These are phyloP conservation scores for Trichonephila inaurata DNA, from an alignment of 1,140 invertebrate genomes.

Conservation along the genomic window DNA sequence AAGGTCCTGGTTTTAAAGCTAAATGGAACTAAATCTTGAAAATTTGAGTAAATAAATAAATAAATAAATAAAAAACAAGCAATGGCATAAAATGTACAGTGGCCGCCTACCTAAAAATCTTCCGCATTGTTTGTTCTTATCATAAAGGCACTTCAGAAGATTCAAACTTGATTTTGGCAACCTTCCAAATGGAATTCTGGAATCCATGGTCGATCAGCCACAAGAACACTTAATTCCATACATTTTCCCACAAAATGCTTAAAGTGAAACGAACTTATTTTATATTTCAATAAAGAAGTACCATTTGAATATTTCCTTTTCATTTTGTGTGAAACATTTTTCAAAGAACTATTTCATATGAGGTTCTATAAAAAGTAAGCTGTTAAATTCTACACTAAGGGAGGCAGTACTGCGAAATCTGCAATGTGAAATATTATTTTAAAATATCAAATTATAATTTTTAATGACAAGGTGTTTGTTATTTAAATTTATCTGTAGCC, in stretches of 20 bases:
- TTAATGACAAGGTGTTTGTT: background rate
- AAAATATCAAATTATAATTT: background rate
- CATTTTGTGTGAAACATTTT: slow-evolving; percentile 12
- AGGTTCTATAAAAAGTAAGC: background rate
- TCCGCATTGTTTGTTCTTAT: too few species aligned
- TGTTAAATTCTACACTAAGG: background rate
- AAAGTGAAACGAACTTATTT: slow-evolving; percentile 8
- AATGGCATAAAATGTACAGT: too few species aligned
- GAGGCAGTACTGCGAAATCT: background rate
- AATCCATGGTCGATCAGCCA: background rate
- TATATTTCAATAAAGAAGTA: background rate
- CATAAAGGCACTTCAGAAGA: too few species aligned
- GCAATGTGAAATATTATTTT: too few species aligned
- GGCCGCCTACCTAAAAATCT: too few species aligned
- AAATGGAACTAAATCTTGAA: too few species aligned
- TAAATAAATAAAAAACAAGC: too few species aligned
- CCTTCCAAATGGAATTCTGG: too few species aligned
- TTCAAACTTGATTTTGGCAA: too few species aligned
- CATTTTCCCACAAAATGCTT: background rate
- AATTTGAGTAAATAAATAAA: too few species aligned
- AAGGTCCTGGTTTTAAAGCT: too few species aligned
- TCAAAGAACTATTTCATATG: background rate
- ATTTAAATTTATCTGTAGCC: background rate
- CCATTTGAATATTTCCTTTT: background rate
- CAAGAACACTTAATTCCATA: background rate